These are phyloP conservation scores for Quadriops clusia DNA, from an alignment of 2,888 invertebrate genomes.

Conservation along the genomic window DNA sequence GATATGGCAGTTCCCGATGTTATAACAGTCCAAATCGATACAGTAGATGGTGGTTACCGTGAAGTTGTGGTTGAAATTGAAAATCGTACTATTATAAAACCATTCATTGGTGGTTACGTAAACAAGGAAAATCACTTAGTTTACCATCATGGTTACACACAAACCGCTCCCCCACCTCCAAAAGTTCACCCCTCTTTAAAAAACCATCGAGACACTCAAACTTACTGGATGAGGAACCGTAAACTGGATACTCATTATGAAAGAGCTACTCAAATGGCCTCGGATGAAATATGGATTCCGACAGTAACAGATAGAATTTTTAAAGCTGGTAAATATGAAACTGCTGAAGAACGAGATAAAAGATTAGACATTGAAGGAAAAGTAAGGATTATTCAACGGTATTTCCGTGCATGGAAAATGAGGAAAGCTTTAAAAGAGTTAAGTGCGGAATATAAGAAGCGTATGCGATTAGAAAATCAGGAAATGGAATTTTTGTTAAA, in stretches of 20 bases:
- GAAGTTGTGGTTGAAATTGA: slow-evolving; percentile 47
- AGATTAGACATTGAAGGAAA: slow-evolving; percentile 46
- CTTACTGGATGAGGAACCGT: slow-evolving; percentile 40
- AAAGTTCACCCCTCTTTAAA: slow-evolving; percentile 42
- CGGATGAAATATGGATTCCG: slow-evolving; percentile 46
- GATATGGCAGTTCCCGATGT: slow-evolving; percentile 39
- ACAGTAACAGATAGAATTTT: slow-evolving; percentile 50
- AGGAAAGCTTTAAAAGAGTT: slow-evolving; percentile 39
- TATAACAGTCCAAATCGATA: slow-evolving; percentile 41
- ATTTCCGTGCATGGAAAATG: slow-evolving; percentile 48
- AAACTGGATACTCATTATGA: slow-evolving; percentile 44
- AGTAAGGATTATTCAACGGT: slow-evolving; percentile 52
- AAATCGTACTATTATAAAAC: slow-evolving; percentile 52
- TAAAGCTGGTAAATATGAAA: slow-evolving; percentile 50
- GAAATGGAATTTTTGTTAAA: slow-evolving; percentile 37
- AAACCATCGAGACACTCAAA: slow-evolving; percentile 55
- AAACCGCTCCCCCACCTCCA: slow-evolving; percentile 56
- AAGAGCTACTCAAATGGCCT: slow-evolving; percentile 51
- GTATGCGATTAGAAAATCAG: slow-evolving; percentile 42
- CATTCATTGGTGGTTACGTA: slow-evolving; percentile 70
- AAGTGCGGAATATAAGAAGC: slow-evolving; percentile 40
- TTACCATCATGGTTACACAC: slow-evolving; percentile 73
- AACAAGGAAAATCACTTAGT: slow-evolving; percentile 56
- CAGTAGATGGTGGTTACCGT: slow-evolving; percentile 34
- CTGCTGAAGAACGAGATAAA: slow-evolving; percentile 47